These are phyloP conservation scores for Caenorhabditis remanei DNA, from an alignment of 1,140 invertebrate species.

Conservation along the genomic window DNA sequence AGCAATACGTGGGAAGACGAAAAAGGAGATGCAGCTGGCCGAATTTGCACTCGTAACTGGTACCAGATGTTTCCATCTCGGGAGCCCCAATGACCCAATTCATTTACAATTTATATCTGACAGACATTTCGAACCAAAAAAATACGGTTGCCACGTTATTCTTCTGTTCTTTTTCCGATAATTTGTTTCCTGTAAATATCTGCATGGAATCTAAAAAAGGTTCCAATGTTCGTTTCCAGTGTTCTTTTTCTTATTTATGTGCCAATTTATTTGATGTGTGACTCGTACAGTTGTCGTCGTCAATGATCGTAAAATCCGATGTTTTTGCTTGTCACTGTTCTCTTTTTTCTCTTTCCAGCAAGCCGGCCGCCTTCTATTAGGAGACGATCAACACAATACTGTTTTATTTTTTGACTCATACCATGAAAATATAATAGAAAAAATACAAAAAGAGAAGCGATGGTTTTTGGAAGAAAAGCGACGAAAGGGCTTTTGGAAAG, in stretches of 20 bases:
- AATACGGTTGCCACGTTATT: no score
- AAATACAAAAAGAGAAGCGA: neutral
- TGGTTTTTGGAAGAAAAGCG: neutral
- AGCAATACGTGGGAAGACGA: neutral
- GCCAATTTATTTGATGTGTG: neutral
- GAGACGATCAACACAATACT: slow-evolving; percentile 34
- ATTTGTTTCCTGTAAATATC: no score
- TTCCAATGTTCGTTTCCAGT: no score
- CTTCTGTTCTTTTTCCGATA: no score
- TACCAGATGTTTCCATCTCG: no score
- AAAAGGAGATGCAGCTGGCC: neutral
- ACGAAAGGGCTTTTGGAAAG: no score
- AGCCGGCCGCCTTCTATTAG: neutral
- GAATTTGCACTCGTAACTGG: neutral
- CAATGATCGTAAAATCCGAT: slow-evolving; percentile 37
- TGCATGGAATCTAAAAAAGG: no score
- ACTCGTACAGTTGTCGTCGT: slow-evolving; percentile 22
- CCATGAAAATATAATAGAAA: slow-evolving; percentile 43
- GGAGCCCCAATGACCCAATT: no score
- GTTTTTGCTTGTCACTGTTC: slow-evolving; percentile 15
- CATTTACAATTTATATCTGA: no score
- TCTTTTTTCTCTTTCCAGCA: slow-evolving; percentile 27
- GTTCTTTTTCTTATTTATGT: neutral
- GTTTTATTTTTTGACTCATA: slow-evolving; percentile 46
- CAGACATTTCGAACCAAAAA: no score